Evolutionary conservation across 1,140 invertebrate genomes (phyloP).

Genomic region (Drosophila murphyi): DNA sequence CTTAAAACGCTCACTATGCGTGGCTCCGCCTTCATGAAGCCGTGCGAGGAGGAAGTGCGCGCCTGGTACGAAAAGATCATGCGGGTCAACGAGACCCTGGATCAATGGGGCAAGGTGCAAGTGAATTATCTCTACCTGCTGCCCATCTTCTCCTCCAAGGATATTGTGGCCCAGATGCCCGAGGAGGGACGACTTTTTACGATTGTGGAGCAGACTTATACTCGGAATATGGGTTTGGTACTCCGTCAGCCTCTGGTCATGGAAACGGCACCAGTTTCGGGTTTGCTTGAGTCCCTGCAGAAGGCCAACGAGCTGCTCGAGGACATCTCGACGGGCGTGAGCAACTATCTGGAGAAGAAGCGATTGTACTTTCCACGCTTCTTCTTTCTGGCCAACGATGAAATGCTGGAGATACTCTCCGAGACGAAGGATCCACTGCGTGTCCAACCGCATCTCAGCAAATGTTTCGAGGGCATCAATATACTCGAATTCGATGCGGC

Average conservation of each 20-base stretch:
- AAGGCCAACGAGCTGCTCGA: slow-evolving; percentile 91
- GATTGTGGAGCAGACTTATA: slow-evolving; percentile 91
- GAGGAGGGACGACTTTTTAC: slow-evolving; percentile 93
- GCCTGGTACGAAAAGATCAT: slow-evolving; percentile 93
- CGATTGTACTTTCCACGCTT: slow-evolving; percentile 95
- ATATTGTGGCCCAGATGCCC: slow-evolving; percentile 97
- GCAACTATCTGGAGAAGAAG: slow-evolving; percentile 96
- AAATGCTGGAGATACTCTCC: slow-evolving; percentile 97
- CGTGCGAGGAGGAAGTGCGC: slow-evolving; percentile 92
- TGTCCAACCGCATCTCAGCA: slow-evolving; percentile 96
- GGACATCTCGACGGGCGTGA: slow-evolving; percentile 93
- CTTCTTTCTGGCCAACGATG: slow-evolving; percentile 98
- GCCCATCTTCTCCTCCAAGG: slow-evolving; percentile 96
- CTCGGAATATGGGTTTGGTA: slow-evolving; percentile 90
- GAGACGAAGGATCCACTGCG: slow-evolving; percentile 95
- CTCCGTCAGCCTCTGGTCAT: slow-evolving; percentile 90
- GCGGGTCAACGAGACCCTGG: slow-evolving; percentile 91
- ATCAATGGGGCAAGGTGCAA: slow-evolving; percentile 95
- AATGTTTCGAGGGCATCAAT: slow-evolving; percentile 94
- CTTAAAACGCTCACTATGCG: slow-evolving; percentile 95
- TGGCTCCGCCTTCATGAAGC: slow-evolving; percentile 96
- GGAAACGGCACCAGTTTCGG: slow-evolving; percentile 89
- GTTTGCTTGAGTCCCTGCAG: slow-evolving; percentile 90
- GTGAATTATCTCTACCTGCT: slow-evolving; percentile 96
- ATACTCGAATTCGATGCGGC: slow-evolving; percentile 89